phyloP scores from a whole-genome alignment of 2,797 vertebrate genomes.

The Cyclura pinguis region DNA sequence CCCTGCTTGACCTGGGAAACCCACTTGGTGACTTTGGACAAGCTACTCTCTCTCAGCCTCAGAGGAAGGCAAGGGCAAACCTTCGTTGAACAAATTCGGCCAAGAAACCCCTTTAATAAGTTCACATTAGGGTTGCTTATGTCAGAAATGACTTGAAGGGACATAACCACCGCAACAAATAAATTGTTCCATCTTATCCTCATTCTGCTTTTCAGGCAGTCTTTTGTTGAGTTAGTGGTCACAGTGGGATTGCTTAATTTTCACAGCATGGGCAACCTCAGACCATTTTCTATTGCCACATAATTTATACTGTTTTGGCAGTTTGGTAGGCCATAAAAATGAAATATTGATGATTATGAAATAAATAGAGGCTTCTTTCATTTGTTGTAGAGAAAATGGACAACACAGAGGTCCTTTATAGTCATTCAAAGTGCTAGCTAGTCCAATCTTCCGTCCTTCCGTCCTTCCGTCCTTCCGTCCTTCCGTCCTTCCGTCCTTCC shows the following conservation, averaged over 20 bases:
- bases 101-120: too few species aligned
- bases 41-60: too few species aligned
- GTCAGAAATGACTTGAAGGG: neutral
- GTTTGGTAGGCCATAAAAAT: neutral
- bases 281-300: neutral
- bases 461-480: neutral
- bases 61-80: too few species aligned
- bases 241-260: conserved; percentile 1
- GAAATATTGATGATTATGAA: neutral
- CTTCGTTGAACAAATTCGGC: too few species aligned
- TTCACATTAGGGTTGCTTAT: too few species aligned
- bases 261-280: neutral
- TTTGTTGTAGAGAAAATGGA: neutral
- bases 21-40: too few species aligned
- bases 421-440: neutral
- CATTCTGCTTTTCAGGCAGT: neutral
- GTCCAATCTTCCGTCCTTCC: neutral
- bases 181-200: neutral
- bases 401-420: neutral
- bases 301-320: neutral
- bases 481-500: accelerated
- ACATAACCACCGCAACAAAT: neutral
- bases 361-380: neutral
- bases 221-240: neutral
- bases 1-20: too few species aligned